Evolutionary conservation across 2,888 invertebrate species (phyloP), one percentile per base, ranked within the genome.

Genomic region (Calephelis perditalis): DNA sequence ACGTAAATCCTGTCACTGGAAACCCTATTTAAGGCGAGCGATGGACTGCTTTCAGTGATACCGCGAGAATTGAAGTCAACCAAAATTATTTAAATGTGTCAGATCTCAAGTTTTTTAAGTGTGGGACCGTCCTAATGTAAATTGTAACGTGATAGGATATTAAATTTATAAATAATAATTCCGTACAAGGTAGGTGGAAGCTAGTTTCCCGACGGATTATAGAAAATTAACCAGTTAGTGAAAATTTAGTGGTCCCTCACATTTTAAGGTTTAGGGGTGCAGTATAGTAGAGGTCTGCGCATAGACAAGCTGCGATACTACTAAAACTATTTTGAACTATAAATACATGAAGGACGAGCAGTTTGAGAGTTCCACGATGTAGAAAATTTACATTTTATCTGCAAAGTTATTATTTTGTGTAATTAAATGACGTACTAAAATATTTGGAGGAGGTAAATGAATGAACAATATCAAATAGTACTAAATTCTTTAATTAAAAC

Each of bases 41-140:
- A 70, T 70, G 74, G 67, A 73, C 76, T 71, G 73, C 72, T 70
- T 71, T 76, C 78, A 79, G 83, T 84, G 84, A 84, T 83, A 80
- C 74, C 65, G 76, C 68, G 82, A 73, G 81, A 83, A 82, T 82
- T 83, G 81, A 85, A 75, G 11, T 43, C 76, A 69, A 76, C 77
- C 78, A 79, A 82, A 83, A 81, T 79, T 77, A 68, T 78, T 75
- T 76, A 62, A 65, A 69, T 59, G 55, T 60, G 62, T 61, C 65
- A 65, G 88, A 89, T 90, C 88, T 90, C 88, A 88, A 78, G 74
- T 78, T 74, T 77, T 79, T 79, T 78, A 85, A 79, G 85, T 84
- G 85, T 85, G 88, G 89, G 89, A 88, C 89, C 89, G 89, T 89
- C 89, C 89, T 88, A 78, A 78, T 86, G 82, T 86, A 81, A 76